A percentile compares a stretch with the other conserved stretches of the same genome.
Conservation (phyloP, 2,888 invertebrate species). For the Falcaria lacertinaria region DNA sequence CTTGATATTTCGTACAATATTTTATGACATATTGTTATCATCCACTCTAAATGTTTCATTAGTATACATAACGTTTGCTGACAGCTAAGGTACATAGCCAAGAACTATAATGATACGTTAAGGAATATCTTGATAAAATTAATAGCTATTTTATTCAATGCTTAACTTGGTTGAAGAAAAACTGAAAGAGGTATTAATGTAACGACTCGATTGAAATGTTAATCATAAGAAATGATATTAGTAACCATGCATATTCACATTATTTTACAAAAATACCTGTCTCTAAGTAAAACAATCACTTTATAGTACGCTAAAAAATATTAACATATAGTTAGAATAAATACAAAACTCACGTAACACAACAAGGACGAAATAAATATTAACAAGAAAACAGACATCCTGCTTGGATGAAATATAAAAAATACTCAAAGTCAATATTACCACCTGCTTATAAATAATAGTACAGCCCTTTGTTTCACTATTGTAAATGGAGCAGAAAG, state of each 20-base stretch:
- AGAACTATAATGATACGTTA: no score
- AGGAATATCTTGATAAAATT: no score
- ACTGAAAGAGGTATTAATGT: no score
- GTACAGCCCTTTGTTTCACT: constrained; percentile 6
- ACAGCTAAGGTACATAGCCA: no score
- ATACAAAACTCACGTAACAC: constrained; percentile 36
- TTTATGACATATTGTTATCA: no score
- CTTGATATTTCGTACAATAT: no score
- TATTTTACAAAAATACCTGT: background rate
- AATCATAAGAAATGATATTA: background rate
- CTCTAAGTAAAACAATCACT: background rate
- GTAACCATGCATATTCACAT: background rate
- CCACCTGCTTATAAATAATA: constrained; percentile 1
- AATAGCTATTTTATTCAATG: no score
- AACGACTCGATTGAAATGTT: no score
- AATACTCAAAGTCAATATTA: constrained; percentile 4
- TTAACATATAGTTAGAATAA: constrained; percentile 9
- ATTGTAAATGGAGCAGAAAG: constrained; percentile 25
- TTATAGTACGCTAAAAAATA: background rate
- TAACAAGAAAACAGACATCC: constrained; percentile 33
- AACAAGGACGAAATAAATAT: constrained; percentile 26
- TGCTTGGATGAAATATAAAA: constrained; percentile 4
- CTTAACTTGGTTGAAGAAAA: no score
- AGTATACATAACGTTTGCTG: no score
- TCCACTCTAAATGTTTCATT: no score